These are phyloP conservation scores for Catocala sponsa DNA, from an alignment of 2,888 invertebrate species.

Conservation along the genomic window DNA sequence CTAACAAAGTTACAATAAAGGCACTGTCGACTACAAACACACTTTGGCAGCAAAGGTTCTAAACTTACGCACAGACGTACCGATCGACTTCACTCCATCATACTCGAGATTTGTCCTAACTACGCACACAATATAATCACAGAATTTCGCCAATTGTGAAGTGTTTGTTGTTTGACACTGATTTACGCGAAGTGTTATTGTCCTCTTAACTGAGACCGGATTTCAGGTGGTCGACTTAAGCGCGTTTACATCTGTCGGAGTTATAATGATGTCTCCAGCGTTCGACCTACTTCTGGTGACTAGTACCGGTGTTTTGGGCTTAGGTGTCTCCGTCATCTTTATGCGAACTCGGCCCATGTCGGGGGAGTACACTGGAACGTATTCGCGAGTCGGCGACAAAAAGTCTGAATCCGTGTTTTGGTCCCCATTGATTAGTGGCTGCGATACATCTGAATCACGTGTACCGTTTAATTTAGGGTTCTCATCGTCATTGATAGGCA, in stretches of 20 bases:
- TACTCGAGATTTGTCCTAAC: slow-evolving; percentile 64
- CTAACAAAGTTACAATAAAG: slow-evolving; percentile 81
- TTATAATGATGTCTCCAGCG: slow-evolving; percentile 93
- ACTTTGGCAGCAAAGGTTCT: slow-evolving; percentile 87
- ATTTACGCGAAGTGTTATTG: slow-evolving; percentile 73
- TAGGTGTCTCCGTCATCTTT: slow-evolving; percentile 92
- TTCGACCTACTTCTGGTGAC: slow-evolving; percentile 93
- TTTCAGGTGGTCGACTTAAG: slow-evolving; percentile 84
- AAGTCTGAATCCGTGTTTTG: slow-evolving; percentile 77
- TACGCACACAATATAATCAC: slow-evolving; percentile 80
- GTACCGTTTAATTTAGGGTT: slow-evolving; percentile 79
- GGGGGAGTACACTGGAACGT: slow-evolving; percentile 88
- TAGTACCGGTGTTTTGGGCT: slow-evolving; percentile 94
- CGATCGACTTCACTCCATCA: slow-evolving; percentile 66
- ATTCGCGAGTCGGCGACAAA: slow-evolving; percentile 80
- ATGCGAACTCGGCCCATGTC: slow-evolving; percentile 94
- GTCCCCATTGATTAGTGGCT: slow-evolving; percentile 83
- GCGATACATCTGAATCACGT: slow-evolving; percentile 81
- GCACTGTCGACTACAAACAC: slow-evolving; percentile 89
- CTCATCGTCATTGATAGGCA: slow-evolving; percentile 81
- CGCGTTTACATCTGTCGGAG: slow-evolving; percentile 82
- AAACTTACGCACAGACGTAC: slow-evolving; percentile 70
- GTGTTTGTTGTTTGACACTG: slow-evolving; percentile 82
- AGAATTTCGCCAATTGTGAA: slow-evolving; percentile 85
- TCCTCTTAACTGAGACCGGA: slow-evolving; percentile 59